These are phyloP conservation scores for Bradynema listronoti DNA, from an alignment of 1,140 invertebrate genomes.

Conservation along the genomic window DNA sequence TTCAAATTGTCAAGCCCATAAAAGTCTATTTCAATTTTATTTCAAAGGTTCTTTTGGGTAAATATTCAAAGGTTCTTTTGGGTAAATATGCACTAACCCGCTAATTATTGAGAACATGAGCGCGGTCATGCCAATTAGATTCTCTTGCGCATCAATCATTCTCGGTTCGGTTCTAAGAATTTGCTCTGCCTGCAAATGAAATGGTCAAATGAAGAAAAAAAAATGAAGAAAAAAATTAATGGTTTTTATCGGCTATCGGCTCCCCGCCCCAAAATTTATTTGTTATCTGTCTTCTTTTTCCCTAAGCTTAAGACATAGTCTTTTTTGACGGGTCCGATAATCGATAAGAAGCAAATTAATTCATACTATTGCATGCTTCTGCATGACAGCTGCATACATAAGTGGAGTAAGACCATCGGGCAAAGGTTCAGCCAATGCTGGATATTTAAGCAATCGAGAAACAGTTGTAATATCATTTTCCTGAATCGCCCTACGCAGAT, in stretches of 20 bases:
- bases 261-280: no score
- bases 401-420: constrained; percentile 20
- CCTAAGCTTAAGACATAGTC: no score
- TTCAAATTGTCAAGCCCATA: no score
- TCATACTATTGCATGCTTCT: constrained; percentile 14
- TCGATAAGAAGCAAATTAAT: no score
- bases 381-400: constrained; percentile 22
- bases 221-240: not conserved
- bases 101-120: constrained; percentile 23
- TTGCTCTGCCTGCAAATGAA: constrained; percentile 13
- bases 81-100: constrained; percentile 7
- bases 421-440: not conserved
- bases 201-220: constrained; percentile 2
- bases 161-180: constrained; percentile 12
- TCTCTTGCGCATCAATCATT: constrained; percentile 23
- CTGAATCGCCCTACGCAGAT: not conserved
- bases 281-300: no score
- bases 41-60: not conserved
- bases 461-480: not conserved
- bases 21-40: no score
- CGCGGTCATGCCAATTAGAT: constrained; percentile 21
- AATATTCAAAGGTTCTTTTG: not conserved
- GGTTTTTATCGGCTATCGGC: no score
- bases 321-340: no score
- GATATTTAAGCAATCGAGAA: not conserved